A percentile compares a stretch with the other conserved stretches of the same genome.
Evolutionary conservation across 2,113 vertebrate species (phyloP).

Genomic region (Motacilla tschutschensis): DNA sequence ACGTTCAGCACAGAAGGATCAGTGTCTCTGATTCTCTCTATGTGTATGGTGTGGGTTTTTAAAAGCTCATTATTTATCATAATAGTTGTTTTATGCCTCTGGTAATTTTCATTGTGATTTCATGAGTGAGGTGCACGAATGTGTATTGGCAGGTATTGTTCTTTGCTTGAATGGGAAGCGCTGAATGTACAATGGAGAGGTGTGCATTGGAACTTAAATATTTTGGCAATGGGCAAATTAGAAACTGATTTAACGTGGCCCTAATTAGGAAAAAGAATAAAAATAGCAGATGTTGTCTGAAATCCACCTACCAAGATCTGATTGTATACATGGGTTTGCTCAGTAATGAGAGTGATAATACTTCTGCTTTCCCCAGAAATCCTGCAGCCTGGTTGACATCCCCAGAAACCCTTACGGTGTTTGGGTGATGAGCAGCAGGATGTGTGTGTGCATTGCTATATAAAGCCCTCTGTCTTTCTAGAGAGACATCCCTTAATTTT

Average conservation of each 20-base stretch:
- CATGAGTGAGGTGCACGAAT: neutral
- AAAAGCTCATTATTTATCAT: slow-evolving; percentile 31
- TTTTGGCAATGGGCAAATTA: neutral
- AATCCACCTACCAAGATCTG: neutral
- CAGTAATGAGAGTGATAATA: neutral
- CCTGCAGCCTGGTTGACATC: neutral
- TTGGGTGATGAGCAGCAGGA: slow-evolving; percentile 17
- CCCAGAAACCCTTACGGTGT: neutral
- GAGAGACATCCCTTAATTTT: slow-evolving; percentile 10
- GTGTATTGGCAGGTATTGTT: slow-evolving; percentile 6
- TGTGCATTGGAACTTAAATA: neutral
- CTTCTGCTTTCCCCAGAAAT: neutral
- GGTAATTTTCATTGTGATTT: neutral
- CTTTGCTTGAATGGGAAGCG: slow-evolving; percentile 22
- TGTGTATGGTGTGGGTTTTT: neutral
- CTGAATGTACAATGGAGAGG: neutral
- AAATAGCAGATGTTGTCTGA: neutral
- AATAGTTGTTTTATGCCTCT: neutral
- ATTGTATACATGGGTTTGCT: neutral
- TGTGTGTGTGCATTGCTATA: neutral
- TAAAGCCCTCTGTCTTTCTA: slow-evolving; percentile 15
- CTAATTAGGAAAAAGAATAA: neutral
- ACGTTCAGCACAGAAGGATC: neutral
- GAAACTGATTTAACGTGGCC: neutral
- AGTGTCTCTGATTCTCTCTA: neutral